phyloP scores from a whole-genome alignment of 1,140 invertebrate species.

The Scaptomyza graminum region DNA sequence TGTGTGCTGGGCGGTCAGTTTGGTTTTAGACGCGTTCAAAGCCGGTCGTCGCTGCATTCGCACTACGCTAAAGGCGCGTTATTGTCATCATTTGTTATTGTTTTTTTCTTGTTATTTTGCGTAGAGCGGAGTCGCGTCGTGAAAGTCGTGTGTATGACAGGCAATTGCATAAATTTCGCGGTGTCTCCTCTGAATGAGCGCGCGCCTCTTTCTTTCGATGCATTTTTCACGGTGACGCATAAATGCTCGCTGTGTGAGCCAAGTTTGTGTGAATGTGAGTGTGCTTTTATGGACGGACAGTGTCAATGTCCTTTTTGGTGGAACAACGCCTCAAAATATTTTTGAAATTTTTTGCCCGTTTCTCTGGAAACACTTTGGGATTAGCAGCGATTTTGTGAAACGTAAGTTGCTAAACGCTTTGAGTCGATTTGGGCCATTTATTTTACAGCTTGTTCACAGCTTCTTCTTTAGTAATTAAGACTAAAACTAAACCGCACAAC shows the following conservation, averaged over 20 bases:
- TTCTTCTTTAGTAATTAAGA: constrained; percentile 75
- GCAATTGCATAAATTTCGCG: constrained; percentile 69
- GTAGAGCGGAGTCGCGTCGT: constrained; percentile 29
- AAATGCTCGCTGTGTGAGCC: constrained; percentile 45
- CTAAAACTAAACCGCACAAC: constrained; percentile 56
- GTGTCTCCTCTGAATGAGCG: constrained; percentile 13
- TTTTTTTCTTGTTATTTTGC: constrained; percentile 43
- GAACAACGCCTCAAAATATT: constrained; percentile 48
- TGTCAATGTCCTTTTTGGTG: constrained; percentile 75
- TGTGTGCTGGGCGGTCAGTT: constrained; percentile 54
- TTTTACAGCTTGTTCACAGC: constrained; percentile 62
- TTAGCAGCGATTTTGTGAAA: constrained; percentile 47
- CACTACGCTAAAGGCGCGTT: background rate
- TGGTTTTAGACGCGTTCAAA: constrained; percentile 61
- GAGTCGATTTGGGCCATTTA: constrained; percentile 74
- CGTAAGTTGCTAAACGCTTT: constrained; percentile 68
- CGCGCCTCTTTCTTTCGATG: constrained; percentile 14
- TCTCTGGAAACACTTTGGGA: constrained; percentile 41
- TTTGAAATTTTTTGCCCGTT: background rate
- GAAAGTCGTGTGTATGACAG: constrained; percentile 61
- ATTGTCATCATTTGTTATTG: constrained; percentile 61
- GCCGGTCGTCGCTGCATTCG: constrained; percentile 55
- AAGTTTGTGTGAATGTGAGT: constrained; percentile 20
- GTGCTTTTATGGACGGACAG: constrained; percentile 34
- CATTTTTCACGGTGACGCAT: constrained; percentile 61